These are phyloP conservation scores for Tursiops truncatus DNA, from an alignment of 2,113 vertebrate species.

Conservation along the genomic window DNA sequence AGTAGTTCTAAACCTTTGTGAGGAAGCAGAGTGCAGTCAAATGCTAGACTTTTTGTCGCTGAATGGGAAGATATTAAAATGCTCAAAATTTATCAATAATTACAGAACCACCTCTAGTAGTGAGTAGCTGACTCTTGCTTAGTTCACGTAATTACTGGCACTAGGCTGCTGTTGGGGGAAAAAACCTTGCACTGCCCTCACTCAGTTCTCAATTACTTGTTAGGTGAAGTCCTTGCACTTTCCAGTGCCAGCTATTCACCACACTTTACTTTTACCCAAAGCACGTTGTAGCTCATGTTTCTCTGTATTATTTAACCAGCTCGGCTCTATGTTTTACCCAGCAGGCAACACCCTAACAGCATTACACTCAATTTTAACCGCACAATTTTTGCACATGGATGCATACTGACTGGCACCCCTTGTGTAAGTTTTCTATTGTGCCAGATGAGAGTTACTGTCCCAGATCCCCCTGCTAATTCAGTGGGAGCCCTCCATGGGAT, in stretches of 20 bases:
- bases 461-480: neutral
- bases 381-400: neutral
- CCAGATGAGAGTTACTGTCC: neutral
- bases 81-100: neutral
- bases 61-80: neutral
- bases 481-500: neutral
- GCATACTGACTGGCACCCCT: neutral
- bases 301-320: neutral
- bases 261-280: neutral
- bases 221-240: neutral
- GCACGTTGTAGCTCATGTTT: neutral
- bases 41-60: neutral
- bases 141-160: accelerated
- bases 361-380: neutral
- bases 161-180: neutral
- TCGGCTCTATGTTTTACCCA: neutral
- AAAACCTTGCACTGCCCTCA: neutral
- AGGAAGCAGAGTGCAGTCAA: neutral
- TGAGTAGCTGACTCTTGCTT: no score
- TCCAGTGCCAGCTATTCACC: neutral
- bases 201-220: no score
- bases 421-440: neutral
- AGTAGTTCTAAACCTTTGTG: neutral
- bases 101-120: no score
- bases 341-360: neutral